Percentiles rank a stretch among this genome's conserved stretches.
Conservation (phyloP, 2,888 invertebrate genomes). For the Alcis repandata region DNA sequence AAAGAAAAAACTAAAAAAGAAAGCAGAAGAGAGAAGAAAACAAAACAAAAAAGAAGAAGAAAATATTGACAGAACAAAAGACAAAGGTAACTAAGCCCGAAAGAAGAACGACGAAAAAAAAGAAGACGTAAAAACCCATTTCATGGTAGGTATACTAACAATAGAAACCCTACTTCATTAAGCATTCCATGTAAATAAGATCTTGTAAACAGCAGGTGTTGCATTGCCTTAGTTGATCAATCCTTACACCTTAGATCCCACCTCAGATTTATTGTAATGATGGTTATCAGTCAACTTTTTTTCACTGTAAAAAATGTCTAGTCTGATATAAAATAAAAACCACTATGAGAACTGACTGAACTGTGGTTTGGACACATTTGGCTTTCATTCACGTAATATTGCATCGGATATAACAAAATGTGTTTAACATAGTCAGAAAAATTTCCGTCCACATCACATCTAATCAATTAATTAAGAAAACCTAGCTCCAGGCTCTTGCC, state of each 20-base stretch:
- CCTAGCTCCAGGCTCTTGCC: constrained; percentile 4
- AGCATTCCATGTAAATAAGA: constrained; percentile 17
- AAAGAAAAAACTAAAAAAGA: not conserved
- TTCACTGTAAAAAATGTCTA: too few relatives aligned
- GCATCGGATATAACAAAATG: too few relatives aligned
- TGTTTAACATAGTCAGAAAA: too few relatives aligned
- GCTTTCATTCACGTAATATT: too few relatives aligned
- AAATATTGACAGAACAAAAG: not conserved
- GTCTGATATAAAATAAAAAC: too few relatives aligned
- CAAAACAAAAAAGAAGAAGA: too few relatives aligned
- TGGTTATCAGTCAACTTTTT: not conserved
- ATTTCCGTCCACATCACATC: too few relatives aligned
- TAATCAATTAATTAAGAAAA: constrained; percentile 7
- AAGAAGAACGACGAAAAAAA: not conserved
- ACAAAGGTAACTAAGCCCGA: not conserved
- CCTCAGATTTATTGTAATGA: not conserved
- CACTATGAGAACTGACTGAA: too few relatives aligned
- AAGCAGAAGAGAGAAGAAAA: not conserved
- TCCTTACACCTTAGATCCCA: not conserved
- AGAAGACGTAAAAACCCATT: not conserved
- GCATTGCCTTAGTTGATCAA: constrained; percentile 2
- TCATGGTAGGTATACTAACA: not conserved
- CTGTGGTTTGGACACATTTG: too few relatives aligned
- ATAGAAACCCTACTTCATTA: constrained; percentile 13
- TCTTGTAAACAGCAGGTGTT: constrained; percentile 28